These are phyloP conservation scores for Oceanites oceanicus DNA, from an alignment of 2,113 vertebrate genomes.

Conservation along the genomic window DNA sequence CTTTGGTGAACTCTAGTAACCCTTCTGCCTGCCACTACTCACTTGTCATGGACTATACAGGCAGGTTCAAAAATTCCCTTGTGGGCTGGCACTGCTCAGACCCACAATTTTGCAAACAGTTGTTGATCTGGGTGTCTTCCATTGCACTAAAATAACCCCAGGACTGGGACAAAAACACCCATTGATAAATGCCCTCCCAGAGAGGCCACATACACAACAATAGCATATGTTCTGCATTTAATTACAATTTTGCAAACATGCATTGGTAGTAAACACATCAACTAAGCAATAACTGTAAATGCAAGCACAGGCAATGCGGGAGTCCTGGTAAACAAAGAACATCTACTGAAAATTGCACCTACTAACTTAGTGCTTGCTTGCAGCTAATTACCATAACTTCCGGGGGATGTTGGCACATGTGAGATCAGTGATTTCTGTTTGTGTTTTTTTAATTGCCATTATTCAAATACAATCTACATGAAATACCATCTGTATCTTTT, in stretches of 20 bases:
- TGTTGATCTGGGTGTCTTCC: conserved; percentile 31
- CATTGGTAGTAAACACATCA: not conserved
- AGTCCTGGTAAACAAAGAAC: not conserved
- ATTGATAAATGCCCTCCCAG: conserved; percentile 7
- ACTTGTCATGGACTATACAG: not conserved
- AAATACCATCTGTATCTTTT: not conserved
- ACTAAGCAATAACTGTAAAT: not conserved
- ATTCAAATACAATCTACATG: not conserved
- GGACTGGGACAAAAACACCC: not conserved
- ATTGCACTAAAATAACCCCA: conserved; percentile 25
- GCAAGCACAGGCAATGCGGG: not conserved
- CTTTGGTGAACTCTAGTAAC: conserved; percentile 39
- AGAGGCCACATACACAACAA: not conserved
- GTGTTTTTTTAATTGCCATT: not conserved
- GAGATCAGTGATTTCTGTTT: not conserved
- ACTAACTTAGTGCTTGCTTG: not conserved
- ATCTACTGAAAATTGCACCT: not conserved
- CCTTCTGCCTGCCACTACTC: not conserved
- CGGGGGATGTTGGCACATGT: not conserved
- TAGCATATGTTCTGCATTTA: conserved; percentile 2
- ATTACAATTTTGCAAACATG: conserved; percentile 4
- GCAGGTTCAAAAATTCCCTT: not conserved
- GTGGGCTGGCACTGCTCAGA: conserved; percentile 25
- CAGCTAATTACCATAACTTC: not conserved
- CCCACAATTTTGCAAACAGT: conserved; percentile 17